phyloP scores from a whole-genome alignment of 2,113 vertebrate species.

The Ciconia stormi region DNA sequence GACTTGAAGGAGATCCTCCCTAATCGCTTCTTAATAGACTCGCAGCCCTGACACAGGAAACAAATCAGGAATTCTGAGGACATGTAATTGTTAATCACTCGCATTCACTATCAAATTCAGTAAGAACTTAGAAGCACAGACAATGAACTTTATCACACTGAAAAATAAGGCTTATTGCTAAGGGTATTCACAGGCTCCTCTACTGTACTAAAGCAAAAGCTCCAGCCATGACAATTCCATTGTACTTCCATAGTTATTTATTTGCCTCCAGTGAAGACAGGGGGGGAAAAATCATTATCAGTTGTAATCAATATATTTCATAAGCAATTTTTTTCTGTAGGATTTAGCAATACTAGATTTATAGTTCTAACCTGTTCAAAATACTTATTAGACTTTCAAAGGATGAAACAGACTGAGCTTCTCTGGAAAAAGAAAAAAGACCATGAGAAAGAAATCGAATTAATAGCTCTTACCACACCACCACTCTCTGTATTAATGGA shows the following conservation, averaged over 20 bases:
- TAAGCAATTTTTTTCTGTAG: slow-evolving; percentile 36
- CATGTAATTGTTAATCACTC: slow-evolving; percentile 75
- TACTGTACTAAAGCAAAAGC: neutral
- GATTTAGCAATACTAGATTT: slow-evolving; percentile 57
- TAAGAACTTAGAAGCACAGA: slow-evolving; percentile 54
- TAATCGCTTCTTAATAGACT: slow-evolving; percentile 80
- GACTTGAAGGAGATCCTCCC: slow-evolving; percentile 82
- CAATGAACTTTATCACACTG: slow-evolving; percentile 42
- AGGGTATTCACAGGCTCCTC: slow-evolving; percentile 33
- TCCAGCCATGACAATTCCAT: slow-evolving; percentile 31
- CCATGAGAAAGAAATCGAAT: neutral
- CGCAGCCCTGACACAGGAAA: slow-evolving; percentile 70
- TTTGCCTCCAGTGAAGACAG: slow-evolving; percentile 15
- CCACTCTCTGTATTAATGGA: neutral
- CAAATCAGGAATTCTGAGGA: slow-evolving; percentile 80
- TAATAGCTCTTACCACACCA: slow-evolving; percentile 39
- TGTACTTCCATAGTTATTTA: slow-evolving; percentile 47
- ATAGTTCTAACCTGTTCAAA: slow-evolving; percentile 41
- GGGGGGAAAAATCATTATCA: slow-evolving; percentile 4
- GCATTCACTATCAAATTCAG: slow-evolving; percentile 65
- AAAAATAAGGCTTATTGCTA: slow-evolving; percentile 33
- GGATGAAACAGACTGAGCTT: neutral
- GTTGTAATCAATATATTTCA: slow-evolving; percentile 58
- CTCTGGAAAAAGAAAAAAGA: neutral
- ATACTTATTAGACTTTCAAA: slow-evolving; percentile 38